Base-by-base conservation (phyloP, 1,140 invertebrate genomes). In the Belonocnema kinseyi region DNA sequence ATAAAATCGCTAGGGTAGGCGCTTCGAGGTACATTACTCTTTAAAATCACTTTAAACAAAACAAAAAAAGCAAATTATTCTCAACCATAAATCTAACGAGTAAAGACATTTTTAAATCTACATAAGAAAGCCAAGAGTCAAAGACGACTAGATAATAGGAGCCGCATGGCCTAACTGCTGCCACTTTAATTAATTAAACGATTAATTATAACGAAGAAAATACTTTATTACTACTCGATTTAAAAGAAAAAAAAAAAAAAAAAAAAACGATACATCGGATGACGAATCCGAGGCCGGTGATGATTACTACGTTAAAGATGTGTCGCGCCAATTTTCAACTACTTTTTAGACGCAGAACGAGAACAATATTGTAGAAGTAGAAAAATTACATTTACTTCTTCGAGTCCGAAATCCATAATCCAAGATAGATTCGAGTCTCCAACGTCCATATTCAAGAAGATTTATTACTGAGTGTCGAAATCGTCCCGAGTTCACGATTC, bases 161-260 rank as follows among this genome's bases (percentile, higher is more conserved):
- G 90, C 88, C 88, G 89, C 88, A 91, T 91, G 90, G 90, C 90
- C 90, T 91, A 91, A 91, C 82, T 90, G 90, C 90, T 91, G 88
- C 90, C 89, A 90, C 88, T 90, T 90, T 87, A 81, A 90, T 85
- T 89, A 89, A 88, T 88, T 88, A 83, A 85, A 86, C 85, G 84
- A 87, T 88, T 89, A 89, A 89, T 88, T 86, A 86, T 86, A 90
- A 76, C 74, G 77, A 80, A 75, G 72, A 80, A 79, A 53, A 77
- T 78, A 90, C 87, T 90, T 91, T 89, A 90, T 90, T 89, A 90
- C 85, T 89, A 87, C 85, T 89, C 86, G 85, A 90, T 80, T 88
- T 88, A 88, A 86, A 86, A 75, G 76, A 53, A 85, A 56, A 81
- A 83, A 74, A 82, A 82, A 82, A 77, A 46, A 5, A 46, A 46